These are phyloP conservation scores for Papilio gigon DNA, from an alignment of 2,888 invertebrate species.

Conservation along the genomic window DNA sequence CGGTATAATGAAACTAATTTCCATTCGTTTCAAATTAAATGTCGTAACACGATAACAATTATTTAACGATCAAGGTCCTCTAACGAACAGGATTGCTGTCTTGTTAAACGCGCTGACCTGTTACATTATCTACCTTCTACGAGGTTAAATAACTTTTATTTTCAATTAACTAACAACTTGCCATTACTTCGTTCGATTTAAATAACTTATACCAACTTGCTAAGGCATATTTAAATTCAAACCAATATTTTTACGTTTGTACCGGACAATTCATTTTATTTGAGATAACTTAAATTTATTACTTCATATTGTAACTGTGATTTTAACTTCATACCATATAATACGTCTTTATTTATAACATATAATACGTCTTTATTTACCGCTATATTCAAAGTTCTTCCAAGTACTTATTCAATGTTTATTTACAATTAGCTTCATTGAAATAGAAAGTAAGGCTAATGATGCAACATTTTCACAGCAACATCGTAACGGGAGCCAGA, in stretches of 20 bases:
- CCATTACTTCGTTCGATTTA: not conserved
- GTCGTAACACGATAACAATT: slow-evolving; percentile 8
- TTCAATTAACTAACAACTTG: not conserved
- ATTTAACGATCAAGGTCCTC: slow-evolving; percentile 3
- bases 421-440: slow-evolving; percentile 18
- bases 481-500: slow-evolving; percentile 35
- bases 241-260: too few relatives aligned
- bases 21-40: not conserved
- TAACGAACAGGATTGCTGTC: slow-evolving; percentile 11
- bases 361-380: too few relatives aligned
- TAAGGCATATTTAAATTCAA: too few relatives aligned
- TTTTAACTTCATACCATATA: too few relatives aligned
- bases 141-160: not conserved
- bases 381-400: not conserved
- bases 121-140: not conserved
- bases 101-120: slow-evolving; percentile 2
- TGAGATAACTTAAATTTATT: too few relatives aligned
- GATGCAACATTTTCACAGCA: slow-evolving; percentile 34
- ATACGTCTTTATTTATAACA: too few relatives aligned
- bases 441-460: slow-evolving; percentile 23
- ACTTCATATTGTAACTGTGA: too few relatives aligned
- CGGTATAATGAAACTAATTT: slow-evolving; percentile 4
- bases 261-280: too few relatives aligned
- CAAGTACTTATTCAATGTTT: not conserved
- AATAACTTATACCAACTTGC: not conserved